phyloP scores from a whole-genome alignment of 2,797 vertebrate genomes.

The Siniperca undulata region DNA sequence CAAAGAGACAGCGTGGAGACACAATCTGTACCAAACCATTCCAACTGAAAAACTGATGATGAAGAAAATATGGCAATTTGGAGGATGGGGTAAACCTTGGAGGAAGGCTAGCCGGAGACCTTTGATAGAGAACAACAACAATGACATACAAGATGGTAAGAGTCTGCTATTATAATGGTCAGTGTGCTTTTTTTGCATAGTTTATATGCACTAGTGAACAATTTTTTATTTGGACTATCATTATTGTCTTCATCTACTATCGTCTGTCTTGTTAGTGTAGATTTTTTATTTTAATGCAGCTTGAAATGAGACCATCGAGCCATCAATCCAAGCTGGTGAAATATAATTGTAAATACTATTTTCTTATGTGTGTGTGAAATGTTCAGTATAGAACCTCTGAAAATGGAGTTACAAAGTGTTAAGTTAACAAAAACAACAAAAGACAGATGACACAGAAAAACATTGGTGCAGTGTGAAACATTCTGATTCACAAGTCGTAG shows the following conservation, averaged over 20 bases:
- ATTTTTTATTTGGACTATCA: background rate
- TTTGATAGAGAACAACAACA: conserved; percentile 34
- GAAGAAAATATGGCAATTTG: fast-evolving
- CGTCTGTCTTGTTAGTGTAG: background rate
- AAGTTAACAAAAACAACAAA: background rate
- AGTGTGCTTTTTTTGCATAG: background rate
- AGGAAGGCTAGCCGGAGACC: background rate
- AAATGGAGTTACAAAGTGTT: background rate
- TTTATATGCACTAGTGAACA: background rate
- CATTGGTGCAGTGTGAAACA: no score
- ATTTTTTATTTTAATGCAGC: background rate
- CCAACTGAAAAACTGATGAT: background rate
- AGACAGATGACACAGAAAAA: background rate
- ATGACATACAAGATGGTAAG: conserved; percentile 28
- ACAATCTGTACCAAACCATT: fast-evolving
- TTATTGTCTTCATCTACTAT: background rate
- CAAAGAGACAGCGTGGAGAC: background rate
- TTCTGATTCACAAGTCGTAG: background rate
- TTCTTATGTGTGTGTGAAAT: background rate
- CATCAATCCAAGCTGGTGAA: background rate
- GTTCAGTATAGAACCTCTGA: fast-evolving
- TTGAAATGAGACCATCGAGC: background rate
- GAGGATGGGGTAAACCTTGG: fast-evolving
- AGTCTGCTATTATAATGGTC: background rate
- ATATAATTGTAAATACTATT: background rate